These are phyloP conservation scores for Trilocha varians DNA, from an alignment of 2,888 invertebrate genomes.

Conservation along the genomic window DNA sequence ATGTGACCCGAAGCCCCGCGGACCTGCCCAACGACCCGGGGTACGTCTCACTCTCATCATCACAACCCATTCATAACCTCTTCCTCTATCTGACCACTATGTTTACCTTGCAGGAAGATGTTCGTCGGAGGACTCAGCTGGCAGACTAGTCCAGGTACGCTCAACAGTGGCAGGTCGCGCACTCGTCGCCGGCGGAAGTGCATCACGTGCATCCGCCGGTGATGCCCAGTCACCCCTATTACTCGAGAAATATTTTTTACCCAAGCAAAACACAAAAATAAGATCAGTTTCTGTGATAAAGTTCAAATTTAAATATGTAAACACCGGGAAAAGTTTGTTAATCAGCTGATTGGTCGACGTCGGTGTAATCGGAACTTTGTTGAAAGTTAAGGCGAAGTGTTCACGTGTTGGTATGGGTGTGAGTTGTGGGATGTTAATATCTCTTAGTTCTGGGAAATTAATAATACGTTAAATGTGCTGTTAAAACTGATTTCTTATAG, in stretches of 20 bases:
- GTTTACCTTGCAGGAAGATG: slow-evolving; percentile 96
- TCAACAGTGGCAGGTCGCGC: slow-evolving; percentile 47
- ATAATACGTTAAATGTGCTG: slow-evolving; percentile 35
- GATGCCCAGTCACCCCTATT: slow-evolving; percentile 35
- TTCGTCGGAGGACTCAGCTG: slow-evolving; percentile 99
- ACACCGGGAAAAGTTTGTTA: slow-evolving; percentile 66
- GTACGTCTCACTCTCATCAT: slow-evolving; percentile 67
- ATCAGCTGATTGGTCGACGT: slow-evolving; percentile 59
- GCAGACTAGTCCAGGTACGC: slow-evolving; percentile 99
- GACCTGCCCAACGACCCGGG: slow-evolving; percentile 97
- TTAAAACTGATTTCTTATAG: slow-evolving; percentile 53
- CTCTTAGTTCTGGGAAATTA: slow-evolving; percentile 14
- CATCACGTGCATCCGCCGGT: slow-evolving; percentile 48
- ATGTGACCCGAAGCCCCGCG: slow-evolving; percentile 86
- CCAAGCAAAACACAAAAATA: slow-evolving; percentile 30
- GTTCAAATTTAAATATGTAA: slow-evolving; percentile 42
- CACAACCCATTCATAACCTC: slow-evolving; percentile 21
- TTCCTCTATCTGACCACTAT: slow-evolving; percentile 49
- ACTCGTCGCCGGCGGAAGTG: slow-evolving; percentile 44
- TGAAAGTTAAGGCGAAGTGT: slow-evolving; percentile 30
- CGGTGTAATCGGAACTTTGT: slow-evolving; percentile 29
- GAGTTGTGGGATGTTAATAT: slow-evolving; percentile 26
- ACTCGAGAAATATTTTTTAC: slow-evolving; percentile 28
- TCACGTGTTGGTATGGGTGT: slow-evolving; percentile 27
- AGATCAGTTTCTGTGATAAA: slow-evolving; percentile 46